Percentiles rank a stretch among this genome's conserved stretches.
Evolutionary conservation across 2,113 vertebrate species (phyloP).

Genomic region (Geococcyx californianus): DNA sequence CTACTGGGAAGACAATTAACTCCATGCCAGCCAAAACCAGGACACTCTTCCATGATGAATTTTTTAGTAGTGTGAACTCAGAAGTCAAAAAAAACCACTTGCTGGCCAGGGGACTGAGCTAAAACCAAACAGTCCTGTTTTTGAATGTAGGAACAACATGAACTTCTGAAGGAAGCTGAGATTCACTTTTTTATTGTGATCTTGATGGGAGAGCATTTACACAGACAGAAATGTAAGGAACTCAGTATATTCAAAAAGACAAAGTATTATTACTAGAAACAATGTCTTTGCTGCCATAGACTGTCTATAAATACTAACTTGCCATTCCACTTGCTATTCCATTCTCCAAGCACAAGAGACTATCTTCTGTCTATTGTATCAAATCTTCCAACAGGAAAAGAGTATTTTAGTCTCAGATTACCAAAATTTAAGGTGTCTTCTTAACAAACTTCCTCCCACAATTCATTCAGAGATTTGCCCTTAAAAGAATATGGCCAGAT

Average conservation of each 20-base stretch:
- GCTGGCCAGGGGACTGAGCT: neutral
- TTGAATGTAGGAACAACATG: neutral
- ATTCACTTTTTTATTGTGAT: neutral
- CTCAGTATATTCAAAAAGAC: neutral
- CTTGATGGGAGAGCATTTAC: neutral
- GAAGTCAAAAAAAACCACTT: neutral
- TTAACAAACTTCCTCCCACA: neutral
- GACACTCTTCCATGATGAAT: neutral
- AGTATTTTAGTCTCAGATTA: neutral
- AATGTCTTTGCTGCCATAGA: neutral
- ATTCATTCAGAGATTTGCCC: neutral
- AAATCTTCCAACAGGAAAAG: neutral
- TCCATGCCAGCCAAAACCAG: too few species aligned
- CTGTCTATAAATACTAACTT: neutral
- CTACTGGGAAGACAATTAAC: too few species aligned
- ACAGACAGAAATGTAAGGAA: neutral
- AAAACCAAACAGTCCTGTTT: neutral
- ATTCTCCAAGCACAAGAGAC: neutral
- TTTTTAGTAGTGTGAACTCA: neutral
- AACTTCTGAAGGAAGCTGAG: neutral
- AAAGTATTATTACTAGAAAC: neutral
- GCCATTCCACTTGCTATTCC: neutral
- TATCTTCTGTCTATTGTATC: neutral
- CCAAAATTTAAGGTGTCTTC: neutral
- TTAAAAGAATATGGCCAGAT: neutral